phyloP scores from a whole-genome alignment of 2,888 invertebrate species.

The Pseudococcus viburni region DNA sequence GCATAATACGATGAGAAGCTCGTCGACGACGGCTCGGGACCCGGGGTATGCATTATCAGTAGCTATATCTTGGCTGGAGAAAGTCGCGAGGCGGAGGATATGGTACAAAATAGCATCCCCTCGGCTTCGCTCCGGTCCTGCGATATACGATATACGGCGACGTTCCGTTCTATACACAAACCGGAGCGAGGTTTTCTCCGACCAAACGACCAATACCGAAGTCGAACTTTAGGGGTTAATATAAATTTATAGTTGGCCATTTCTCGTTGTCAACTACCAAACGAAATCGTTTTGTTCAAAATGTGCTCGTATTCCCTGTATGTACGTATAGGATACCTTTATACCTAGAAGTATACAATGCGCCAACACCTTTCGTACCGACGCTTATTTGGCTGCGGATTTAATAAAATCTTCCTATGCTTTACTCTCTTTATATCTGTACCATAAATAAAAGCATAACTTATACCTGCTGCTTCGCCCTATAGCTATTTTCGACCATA shows the following conservation, averaged over 20 bases:
- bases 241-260: constrained; percentile 64
- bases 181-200: constrained; percentile 33
- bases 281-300: constrained; percentile 52
- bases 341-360: background rate
- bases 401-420: constrained; percentile 60
- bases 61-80: constrained; percentile 13
- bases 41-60: constrained; percentile 34
- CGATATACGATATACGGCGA: background rate
- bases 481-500: background rate
- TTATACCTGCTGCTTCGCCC: background rate
- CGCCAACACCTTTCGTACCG: constrained; percentile 25
- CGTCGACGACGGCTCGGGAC: background rate
- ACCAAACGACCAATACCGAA: constrained; percentile 47
- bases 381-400: constrained; percentile 48
- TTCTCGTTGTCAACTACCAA: constrained; percentile 63
- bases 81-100: background rate
- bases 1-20: background rate
- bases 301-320: constrained; percentile 16
- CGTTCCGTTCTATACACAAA: constrained; percentile 24
- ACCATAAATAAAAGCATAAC: constrained; percentile 64
- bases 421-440: constrained; percentile 10
- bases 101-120: background rate
- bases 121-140: background rate
- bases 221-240: constrained; percentile 62
- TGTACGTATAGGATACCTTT: background rate